phyloP scores from a whole-genome alignment of 2,888 invertebrate genomes.

The Elmis aenea region DNA sequence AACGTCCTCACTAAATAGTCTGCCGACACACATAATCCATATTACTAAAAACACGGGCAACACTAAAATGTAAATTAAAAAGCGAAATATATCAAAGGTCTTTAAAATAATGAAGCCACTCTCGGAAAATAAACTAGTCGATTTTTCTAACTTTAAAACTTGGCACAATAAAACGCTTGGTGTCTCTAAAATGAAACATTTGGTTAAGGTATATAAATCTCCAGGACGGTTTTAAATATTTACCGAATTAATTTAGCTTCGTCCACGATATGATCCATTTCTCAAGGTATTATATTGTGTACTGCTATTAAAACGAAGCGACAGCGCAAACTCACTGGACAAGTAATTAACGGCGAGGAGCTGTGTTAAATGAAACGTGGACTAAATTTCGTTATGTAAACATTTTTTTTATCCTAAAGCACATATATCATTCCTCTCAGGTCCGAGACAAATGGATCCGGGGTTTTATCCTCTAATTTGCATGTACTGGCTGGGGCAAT shows the following conservation, averaged over 20 bases:
- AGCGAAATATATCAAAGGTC: too few relatives aligned
- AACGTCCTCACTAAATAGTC: too few relatives aligned
- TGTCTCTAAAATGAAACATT: background rate
- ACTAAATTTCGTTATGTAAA: constrained; percentile 25
- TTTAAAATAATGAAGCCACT: too few relatives aligned
- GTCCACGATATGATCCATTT: constrained; percentile 17
- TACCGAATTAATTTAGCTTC: constrained; percentile 17
- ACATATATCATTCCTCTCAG: constrained; percentile 8
- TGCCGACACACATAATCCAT: too few relatives aligned
- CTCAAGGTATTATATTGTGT: constrained; percentile 16
- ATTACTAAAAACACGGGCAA: too few relatives aligned
- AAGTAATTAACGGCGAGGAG: constrained; percentile 12
- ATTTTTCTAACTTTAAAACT: background rate
- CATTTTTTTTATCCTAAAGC: constrained; percentile 18
- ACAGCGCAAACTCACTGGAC: constrained; percentile 15
- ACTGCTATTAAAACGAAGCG: constrained; percentile 14
- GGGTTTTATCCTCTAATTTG: constrained; percentile 3
- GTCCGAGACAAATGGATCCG: constrained; percentile 4
- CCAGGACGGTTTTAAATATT: constrained; percentile 12
- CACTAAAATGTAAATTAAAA: too few relatives aligned
- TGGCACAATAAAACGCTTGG: background rate
- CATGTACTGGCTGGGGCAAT: too few relatives aligned
- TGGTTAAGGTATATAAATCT: background rate
- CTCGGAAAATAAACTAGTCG: too few relatives aligned
- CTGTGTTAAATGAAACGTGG: constrained; percentile 23